phyloP scores from a whole-genome alignment of 2,888 invertebrate genomes.

The Formica aserva region DNA sequence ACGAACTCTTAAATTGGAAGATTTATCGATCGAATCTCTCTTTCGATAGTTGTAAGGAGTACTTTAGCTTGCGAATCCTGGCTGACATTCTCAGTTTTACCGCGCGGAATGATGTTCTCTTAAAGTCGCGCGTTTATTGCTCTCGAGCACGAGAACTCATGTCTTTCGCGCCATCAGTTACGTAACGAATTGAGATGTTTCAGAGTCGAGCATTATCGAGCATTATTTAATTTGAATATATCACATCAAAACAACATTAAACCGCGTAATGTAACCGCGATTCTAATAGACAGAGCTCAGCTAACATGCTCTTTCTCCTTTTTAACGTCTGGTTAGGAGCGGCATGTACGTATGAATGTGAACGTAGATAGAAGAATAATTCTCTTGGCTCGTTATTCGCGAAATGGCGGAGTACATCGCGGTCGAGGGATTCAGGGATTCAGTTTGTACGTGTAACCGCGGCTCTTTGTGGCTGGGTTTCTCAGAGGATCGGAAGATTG shows the following conservation, averaged over 20 bases:
- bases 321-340: not conserved
- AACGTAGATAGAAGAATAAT: conserved; percentile 39
- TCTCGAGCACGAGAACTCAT: not conserved
- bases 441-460: conserved; percentile 32
- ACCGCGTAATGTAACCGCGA: not conserved
- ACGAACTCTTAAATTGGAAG: not conserved
- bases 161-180: not conserved
- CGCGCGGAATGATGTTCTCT: not conserved
- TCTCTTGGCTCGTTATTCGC: conserved; percentile 23
- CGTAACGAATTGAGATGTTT: conserved; percentile 7
- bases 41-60: not conserved
- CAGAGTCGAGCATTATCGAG: not conserved
- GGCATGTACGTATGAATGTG: not conserved
- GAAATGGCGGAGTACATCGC: conserved; percentile 1
- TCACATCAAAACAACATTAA: not conserved
- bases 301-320: not conserved
- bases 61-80: too few species aligned
- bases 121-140: not conserved
- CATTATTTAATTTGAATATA: not conserved
- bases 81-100: not conserved
- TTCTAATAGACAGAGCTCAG: not conserved
- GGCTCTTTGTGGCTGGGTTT: conserved; percentile 9
- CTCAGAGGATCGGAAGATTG: conserved; percentile 39
- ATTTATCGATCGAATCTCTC: conserved; percentile 33
- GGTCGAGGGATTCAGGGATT: conserved; percentile 8